Percentiles rank a stretch among this genome's conserved stretches.
phyloP scores from a whole-genome alignment of 2,113 vertebrate genomes.

The Caranx melampygus region DNA sequence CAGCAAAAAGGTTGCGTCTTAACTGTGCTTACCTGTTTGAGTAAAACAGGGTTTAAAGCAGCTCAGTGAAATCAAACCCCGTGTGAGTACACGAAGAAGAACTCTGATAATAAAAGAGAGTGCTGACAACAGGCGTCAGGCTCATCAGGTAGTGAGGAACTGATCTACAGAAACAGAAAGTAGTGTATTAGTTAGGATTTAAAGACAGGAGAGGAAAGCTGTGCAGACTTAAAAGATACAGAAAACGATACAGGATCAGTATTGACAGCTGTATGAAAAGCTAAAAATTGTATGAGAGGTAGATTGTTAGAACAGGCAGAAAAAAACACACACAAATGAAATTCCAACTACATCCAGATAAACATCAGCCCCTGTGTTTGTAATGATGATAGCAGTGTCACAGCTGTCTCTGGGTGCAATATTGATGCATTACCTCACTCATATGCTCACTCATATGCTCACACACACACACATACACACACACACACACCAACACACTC shows the following conservation, averaged over 20 bases:
- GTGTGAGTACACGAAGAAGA: neutral
- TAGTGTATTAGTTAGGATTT: neutral
- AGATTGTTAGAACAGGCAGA: slow-evolving; percentile 74
- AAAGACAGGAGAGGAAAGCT: slow-evolving; percentile 5
- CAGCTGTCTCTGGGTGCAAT: slow-evolving; percentile 60
- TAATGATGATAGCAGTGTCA: slow-evolving; percentile 51
- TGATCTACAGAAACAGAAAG: slow-evolving; percentile 8
- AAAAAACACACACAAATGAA: slow-evolving; percentile 1
- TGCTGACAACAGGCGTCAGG: neutral
- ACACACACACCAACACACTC: slow-evolving; percentile 16
- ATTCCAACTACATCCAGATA: slow-evolving; percentile 40
- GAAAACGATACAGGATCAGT: neutral
- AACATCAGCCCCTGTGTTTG: slow-evolving; percentile 36
- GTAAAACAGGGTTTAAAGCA: slow-evolving; percentile 6
- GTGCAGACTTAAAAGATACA: slow-evolving; percentile 4
- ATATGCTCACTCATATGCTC: slow-evolving; percentile 35
- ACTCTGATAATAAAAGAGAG: neutral
- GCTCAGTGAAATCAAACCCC: neutral
- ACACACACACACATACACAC: slow-evolving; percentile 31
- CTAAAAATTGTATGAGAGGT: slow-evolving; percentile 75
- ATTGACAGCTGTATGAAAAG: neutral
- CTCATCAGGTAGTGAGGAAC: slow-evolving; percentile 15
- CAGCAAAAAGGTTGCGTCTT: neutral
- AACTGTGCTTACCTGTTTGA: neutral
- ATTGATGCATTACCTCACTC: slow-evolving; percentile 41